A percentile compares a stretch with the other conserved stretches of the same genome.
Evolutionary conservation across 2,888 invertebrate species (phyloP).

Genomic region (Apantesis nais): DNA sequence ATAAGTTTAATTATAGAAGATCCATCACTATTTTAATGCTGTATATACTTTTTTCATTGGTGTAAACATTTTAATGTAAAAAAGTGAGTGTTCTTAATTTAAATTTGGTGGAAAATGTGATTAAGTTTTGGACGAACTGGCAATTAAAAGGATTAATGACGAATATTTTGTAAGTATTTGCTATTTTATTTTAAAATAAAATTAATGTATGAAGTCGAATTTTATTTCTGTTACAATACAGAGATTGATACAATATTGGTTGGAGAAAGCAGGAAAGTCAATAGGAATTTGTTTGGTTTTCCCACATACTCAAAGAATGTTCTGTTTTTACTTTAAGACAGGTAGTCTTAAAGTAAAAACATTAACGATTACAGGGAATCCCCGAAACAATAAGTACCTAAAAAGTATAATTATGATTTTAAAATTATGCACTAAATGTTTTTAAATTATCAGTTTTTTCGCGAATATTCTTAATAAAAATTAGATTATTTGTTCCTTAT

Average conservation of each 20-base stretch:
- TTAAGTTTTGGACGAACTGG: slow-evolving; percentile 14
- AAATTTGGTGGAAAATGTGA: slow-evolving; percentile 39
- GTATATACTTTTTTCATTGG: background rate
- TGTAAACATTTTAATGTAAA: slow-evolving; percentile 6
- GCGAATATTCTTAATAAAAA: too few species aligned
- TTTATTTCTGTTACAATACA: background rate
- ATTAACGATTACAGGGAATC: background rate
- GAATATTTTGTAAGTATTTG: slow-evolving; percentile 41
- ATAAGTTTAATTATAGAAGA: slow-evolving; percentile 49
- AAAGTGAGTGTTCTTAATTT: slow-evolving; percentile 9
- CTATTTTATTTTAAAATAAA: background rate
- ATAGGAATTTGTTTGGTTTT: slow-evolving; percentile 1
- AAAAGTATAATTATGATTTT: background rate
- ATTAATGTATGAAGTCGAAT: background rate
- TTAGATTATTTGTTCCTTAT: too few species aligned
- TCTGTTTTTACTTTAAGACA: background rate
- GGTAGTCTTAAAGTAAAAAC: too few species aligned
- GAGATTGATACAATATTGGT: background rate
- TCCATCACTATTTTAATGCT: slow-evolving; percentile 49
- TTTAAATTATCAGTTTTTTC: too few species aligned
- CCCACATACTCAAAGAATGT: background rate
- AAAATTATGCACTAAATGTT: background rate
- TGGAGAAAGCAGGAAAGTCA: slow-evolving; percentile 13
- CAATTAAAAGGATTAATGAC: slow-evolving; percentile 43
- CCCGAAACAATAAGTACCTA: background rate